Percentiles rank a stretch among this genome's conserved stretches.
Conservation (phyloP, 2,113 vertebrate genomes). For the Eulemur rufifrons region DNA sequence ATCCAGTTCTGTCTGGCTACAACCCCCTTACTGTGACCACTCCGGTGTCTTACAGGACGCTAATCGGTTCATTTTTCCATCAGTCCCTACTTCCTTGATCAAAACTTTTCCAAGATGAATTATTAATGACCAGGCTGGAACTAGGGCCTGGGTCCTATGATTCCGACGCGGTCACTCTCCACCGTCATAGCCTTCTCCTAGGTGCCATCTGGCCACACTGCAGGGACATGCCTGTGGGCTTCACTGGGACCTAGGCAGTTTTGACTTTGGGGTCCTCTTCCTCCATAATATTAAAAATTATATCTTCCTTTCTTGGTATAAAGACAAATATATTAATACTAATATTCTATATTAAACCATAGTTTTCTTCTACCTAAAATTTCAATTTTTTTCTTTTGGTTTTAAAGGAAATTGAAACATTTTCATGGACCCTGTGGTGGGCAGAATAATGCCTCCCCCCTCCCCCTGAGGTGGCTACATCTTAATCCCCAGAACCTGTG, state of each 20-base stretch:
- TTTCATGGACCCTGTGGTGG: neutral
- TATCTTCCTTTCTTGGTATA: neutral
- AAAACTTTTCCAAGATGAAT: neutral
- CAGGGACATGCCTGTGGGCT: neutral
- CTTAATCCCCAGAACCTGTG: neutral
- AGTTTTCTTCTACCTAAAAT: neutral
- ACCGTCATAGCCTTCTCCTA: neutral
- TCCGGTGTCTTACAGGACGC: neutral
- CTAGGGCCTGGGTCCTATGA: neutral
- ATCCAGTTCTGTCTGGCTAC: neutral
- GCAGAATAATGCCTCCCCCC: neutral
- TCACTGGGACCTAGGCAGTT: neutral
- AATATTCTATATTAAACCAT: neutral
- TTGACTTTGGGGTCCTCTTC: neutral
- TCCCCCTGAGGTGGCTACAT: neutral
- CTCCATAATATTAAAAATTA: neutral
- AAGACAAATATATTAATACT: neutral
- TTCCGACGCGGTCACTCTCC: neutral
- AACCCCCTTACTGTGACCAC: neutral
- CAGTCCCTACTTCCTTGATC: neutral
- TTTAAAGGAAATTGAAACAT: slow-evolving; percentile 16
- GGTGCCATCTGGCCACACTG: neutral
- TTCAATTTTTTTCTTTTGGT: neutral
- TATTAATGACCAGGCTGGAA: neutral
- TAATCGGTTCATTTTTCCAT: neutral